These are phyloP conservation scores for Aurelia sp. DNA, from an alignment of 30 jellyfish, hydroid and myxozoan genomes.

Conservation along the genomic window DNA sequence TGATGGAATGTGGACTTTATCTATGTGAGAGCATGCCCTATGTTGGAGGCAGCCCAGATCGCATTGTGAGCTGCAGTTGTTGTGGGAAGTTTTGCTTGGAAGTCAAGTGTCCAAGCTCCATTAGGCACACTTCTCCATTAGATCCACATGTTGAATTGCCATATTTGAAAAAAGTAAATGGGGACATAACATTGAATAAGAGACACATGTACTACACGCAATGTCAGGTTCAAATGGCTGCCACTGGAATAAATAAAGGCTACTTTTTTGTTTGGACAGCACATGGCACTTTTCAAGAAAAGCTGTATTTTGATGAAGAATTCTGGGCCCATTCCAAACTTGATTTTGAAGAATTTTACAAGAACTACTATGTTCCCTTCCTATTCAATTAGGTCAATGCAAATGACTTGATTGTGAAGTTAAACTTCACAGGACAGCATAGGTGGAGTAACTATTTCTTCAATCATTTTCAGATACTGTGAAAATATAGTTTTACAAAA, in stretches of 20 bases:
- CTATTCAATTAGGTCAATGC: not conserved
- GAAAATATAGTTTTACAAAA: too few relatives aligned
- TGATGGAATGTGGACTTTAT: slow-evolving; percentile 13
- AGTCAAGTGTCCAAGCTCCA: slow-evolving; percentile 67
- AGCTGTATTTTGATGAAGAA: not conserved
- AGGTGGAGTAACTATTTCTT: too few relatives aligned
- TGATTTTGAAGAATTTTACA: not conserved
- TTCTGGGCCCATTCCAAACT: not conserved
- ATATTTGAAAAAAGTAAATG: not conserved
- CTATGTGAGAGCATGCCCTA: not conserved
- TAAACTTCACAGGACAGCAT: too few relatives aligned
- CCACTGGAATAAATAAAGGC: slow-evolving; percentile 22
- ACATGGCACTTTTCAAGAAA: not conserved
- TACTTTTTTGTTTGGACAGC: slow-evolving; percentile 41
- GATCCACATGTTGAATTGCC: slow-evolving; percentile 7
- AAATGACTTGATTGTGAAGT: too few relatives aligned
- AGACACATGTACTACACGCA: slow-evolving; percentile 38
- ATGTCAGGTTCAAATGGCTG: slow-evolving; percentile 56
- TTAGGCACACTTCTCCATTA: not conserved
- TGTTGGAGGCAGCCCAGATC: slow-evolving; percentile 81
- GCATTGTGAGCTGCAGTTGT: slow-evolving; percentile 48
- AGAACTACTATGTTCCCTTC: not conserved
- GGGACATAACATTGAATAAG: not conserved
- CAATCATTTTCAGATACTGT: too few relatives aligned
- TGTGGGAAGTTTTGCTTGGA: slow-evolving; percentile 71